These are phyloP conservation scores for Thumatha senex DNA, from an alignment of 2,888 invertebrate genomes.

Conservation along the genomic window DNA sequence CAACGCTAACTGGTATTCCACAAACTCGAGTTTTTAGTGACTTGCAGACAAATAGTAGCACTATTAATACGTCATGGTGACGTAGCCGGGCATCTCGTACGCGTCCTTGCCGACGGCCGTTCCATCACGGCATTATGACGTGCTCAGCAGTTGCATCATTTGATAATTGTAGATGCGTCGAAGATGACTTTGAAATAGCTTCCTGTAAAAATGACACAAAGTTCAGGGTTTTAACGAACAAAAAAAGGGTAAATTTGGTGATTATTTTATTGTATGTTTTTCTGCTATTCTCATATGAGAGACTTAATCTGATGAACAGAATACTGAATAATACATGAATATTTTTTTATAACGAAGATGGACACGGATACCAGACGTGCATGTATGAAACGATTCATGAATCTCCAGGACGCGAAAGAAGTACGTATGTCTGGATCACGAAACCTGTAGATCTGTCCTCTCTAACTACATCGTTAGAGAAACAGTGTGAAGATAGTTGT, in stretches of 20 bases:
- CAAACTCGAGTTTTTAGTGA: neutral
- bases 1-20: neutral
- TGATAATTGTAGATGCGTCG: constrained; percentile 1
- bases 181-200: constrained; percentile 10
- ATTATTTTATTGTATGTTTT: neutral
- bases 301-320: too few relatives aligned
- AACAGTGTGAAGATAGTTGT: too few relatives aligned
- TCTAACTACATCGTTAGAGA: too few relatives aligned
- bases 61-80: constrained; percentile 32
- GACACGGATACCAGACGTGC: too few relatives aligned
- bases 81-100: constrained; percentile 16
- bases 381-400: too few relatives aligned
- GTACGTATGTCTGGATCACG: too few relatives aligned
- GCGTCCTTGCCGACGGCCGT: constrained; percentile 30
- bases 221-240: constrained; percentile 10
- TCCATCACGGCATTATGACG: constrained; percentile 5
- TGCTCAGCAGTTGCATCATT: constrained; percentile 14
- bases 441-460: too few relatives aligned
- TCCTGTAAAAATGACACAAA: constrained; percentile 9
- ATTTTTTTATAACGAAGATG: too few relatives aligned
- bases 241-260: neutral
- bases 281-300: too few relatives aligned
- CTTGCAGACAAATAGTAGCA: constrained; percentile 13
- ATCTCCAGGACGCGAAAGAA: too few relatives aligned
- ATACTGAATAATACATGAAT: too few relatives aligned